These are phyloP conservation scores for Acleris literana DNA, from an alignment of 2,888 invertebrate genomes.

Conservation along the genomic window DNA sequence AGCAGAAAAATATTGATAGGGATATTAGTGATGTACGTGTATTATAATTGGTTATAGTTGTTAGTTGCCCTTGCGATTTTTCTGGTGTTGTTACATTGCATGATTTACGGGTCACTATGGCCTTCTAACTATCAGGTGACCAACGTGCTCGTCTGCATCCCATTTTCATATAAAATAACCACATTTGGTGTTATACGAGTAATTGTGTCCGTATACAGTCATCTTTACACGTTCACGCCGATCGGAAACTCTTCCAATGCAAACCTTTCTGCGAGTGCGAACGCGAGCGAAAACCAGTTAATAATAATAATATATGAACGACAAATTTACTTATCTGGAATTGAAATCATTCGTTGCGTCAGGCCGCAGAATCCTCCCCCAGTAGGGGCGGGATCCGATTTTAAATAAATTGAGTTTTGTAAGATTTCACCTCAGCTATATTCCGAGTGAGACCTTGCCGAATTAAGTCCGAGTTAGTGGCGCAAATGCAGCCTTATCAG, in stretches of 20 bases:
- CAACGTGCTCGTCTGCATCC: too few species aligned
- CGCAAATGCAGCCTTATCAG: slow-evolving; percentile 19
- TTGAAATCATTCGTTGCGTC: slow-evolving; percentile 66
- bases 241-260: neutral
- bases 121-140: too few species aligned
- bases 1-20: too few species aligned
- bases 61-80: too few species aligned
- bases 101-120: too few species aligned
- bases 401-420: slow-evolving; percentile 71
- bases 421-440: slow-evolving; percentile 49
- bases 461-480: slow-evolving; percentile 35
- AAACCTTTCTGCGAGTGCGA: slow-evolving; percentile 10
- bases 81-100: too few species aligned
- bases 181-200: too few species aligned
- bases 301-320: slow-evolving; percentile 55
- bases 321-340: slow-evolving; percentile 69
- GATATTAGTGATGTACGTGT: too few species aligned
- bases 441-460: slow-evolving; percentile 29
- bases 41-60: too few species aligned
- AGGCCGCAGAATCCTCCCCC: slow-evolving; percentile 51
- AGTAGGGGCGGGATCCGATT: slow-evolving; percentile 62
- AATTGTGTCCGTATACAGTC: too few species aligned
- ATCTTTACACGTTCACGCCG: too few species aligned
- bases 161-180: too few species aligned
- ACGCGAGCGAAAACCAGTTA: slow-evolving; percentile 46